These are phyloP conservation scores for Paradisaea rubra DNA, from an alignment of 2,113 vertebrate genomes.

Conservation along the genomic window DNA sequence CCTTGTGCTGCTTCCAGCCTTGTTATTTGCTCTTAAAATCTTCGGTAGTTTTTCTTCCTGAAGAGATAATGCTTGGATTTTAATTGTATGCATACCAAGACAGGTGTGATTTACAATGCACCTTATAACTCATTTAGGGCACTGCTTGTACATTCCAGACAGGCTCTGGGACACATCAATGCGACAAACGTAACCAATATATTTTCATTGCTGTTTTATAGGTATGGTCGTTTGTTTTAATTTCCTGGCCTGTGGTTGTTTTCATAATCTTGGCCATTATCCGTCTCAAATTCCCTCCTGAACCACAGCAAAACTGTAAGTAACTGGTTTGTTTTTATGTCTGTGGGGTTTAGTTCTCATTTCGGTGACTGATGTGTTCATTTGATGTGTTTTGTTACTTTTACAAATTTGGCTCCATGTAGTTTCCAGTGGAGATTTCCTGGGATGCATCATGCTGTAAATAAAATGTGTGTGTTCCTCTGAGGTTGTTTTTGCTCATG, in stretches of 20 bases:
- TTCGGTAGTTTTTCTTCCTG: neutral
- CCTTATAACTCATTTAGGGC: neutral
- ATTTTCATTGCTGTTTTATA: conserved; percentile 70
- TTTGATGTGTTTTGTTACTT: conserved; percentile 2
- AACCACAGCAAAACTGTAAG: conserved; percentile 81
- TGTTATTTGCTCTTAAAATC: neutral
- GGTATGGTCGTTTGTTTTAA: conserved; percentile 88
- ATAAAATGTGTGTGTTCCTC: conserved; percentile 1
- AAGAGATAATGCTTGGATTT: neutral
- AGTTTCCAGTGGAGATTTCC: neutral
- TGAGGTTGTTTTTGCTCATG: neutral
- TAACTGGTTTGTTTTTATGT: conserved; percentile 54
- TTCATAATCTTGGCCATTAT: conserved; percentile 92
- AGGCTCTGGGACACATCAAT: neutral
- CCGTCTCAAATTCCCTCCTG: conserved; percentile 81
- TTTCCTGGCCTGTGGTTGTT: conserved; percentile 89
- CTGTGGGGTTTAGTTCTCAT: conserved; percentile 10
- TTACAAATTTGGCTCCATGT: neutral
- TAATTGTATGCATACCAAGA: neutral
- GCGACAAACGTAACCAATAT: neutral
- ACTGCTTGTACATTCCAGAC: neutral
- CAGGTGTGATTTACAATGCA: neutral
- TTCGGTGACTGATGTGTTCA: conserved; percentile 12
- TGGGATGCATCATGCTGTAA: neutral
- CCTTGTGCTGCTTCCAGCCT: neutral